These are phyloP conservation scores for Lepetodrilus schrolli DNA, from an alignment of 2,888 invertebrate genomes.

Conservation along the genomic window DNA sequence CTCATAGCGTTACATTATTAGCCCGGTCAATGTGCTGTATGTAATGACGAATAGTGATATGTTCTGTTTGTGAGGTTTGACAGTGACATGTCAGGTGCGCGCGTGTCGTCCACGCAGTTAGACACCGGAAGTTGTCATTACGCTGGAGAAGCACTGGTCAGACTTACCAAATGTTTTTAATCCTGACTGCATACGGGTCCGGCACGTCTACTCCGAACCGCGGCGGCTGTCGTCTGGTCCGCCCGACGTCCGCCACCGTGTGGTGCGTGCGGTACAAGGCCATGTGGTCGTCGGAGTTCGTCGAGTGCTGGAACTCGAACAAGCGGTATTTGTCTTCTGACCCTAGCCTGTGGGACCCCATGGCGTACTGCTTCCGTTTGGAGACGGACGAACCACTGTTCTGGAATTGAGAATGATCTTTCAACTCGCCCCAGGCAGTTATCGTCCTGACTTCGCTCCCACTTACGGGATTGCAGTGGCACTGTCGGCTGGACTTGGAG, in stretches of 20 bases:
- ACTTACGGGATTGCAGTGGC: background rate
- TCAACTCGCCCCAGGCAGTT: background rate
- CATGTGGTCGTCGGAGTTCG: conserved; percentile 20
- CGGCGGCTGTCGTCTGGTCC: background rate
- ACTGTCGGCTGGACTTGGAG: background rate
- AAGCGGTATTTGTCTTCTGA: background rate
- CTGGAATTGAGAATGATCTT: background rate
- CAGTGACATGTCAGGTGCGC: background rate
- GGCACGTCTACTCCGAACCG: conserved; percentile 29
- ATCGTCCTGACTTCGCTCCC: background rate
- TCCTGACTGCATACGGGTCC: conserved; percentile 25
- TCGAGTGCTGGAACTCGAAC: conserved; percentile 13
- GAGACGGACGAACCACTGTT: conserved; percentile 7
- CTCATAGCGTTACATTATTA: no score
- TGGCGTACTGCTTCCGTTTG: background rate
- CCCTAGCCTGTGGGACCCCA: background rate
- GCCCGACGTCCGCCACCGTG: conserved; percentile 27
- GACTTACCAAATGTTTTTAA: conserved; percentile 14
- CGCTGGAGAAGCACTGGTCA: background rate
- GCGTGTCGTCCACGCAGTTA: background rate
- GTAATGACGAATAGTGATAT: no score
- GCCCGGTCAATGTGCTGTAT: no score
- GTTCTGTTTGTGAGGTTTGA: no score
- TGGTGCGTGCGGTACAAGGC: conserved; percentile 23
- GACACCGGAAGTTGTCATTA: no score